phyloP scores from a whole-genome alignment of 2,797 vertebrate genomes.

The Parambassis ranga region DNA sequence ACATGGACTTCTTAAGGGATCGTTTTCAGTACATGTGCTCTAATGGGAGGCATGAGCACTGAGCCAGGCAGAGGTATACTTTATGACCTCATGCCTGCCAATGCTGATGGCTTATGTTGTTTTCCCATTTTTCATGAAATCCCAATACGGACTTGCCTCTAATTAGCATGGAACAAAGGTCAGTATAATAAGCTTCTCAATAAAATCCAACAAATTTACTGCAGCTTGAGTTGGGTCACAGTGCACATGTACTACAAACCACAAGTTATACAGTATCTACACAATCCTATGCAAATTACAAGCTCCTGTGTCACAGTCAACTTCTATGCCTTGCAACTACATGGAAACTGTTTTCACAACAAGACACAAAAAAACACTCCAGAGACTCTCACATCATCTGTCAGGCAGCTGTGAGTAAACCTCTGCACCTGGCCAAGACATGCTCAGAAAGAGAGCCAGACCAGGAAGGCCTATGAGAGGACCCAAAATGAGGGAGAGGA shows the following conservation, averaged over 20 bases:
- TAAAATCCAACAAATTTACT: background rate
- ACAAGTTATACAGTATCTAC: background rate
- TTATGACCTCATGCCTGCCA: slow-evolving; percentile 44
- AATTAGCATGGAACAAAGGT: slow-evolving; percentile 15
- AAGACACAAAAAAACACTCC: slow-evolving; percentile 68
- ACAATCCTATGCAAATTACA: slow-evolving; percentile 5
- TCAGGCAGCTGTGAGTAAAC: slow-evolving; percentile 76
- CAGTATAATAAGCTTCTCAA: background rate
- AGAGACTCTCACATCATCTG: slow-evolving; percentile 67
- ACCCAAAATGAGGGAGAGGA: slow-evolving; percentile 48
- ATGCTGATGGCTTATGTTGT: slow-evolving; percentile 40
- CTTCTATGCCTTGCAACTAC: slow-evolving; percentile 52
- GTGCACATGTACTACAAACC: background rate
- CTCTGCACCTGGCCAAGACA: slow-evolving; percentile 72
- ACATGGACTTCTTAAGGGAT: slow-evolving; percentile 35
- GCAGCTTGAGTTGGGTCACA: background rate
- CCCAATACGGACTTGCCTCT: background rate
- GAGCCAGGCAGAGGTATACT: slow-evolving; percentile 42
- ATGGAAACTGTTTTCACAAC: slow-evolving; percentile 72
- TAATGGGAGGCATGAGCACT: slow-evolving; percentile 63
- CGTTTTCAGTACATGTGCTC: slow-evolving; percentile 49
- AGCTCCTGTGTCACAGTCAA: slow-evolving; percentile 30
- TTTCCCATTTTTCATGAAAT: slow-evolving; percentile 31
- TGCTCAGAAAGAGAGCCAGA: slow-evolving; percentile 43
- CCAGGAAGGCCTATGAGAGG: slow-evolving; percentile 45